Percentiles rank a stretch among this genome's conserved stretches.
Conservation (phyloP, 2,113 vertebrate species). For the sheep (Ovis aries) region ARS-UI_Ramb_v3.0 NC_056054.1:260991001-260991500, state of each 20-base stretch:
- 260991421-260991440: not conserved
- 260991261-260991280: not conserved
- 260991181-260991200: not conserved
- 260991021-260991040: not conserved
- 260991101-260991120: not conserved
- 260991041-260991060: not conserved
- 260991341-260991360: not conserved
- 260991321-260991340: not conserved
- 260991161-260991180: not conserved
- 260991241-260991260: not conserved
- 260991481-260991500: not conserved
- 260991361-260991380: not conserved
- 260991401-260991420: not conserved
- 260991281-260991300: not conserved
- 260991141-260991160: not conserved
- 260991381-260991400: not conserved
- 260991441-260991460: not conserved
- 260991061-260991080: not conserved
- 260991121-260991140: not conserved
- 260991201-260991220: not conserved
- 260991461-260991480: not conserved
- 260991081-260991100: not conserved
- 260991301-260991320: not conserved
- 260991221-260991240: not conserved
- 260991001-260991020: not conserved